Conservation (phyloP, 2,888 invertebrate genomes). For the Carabus problematicus region DNA sequence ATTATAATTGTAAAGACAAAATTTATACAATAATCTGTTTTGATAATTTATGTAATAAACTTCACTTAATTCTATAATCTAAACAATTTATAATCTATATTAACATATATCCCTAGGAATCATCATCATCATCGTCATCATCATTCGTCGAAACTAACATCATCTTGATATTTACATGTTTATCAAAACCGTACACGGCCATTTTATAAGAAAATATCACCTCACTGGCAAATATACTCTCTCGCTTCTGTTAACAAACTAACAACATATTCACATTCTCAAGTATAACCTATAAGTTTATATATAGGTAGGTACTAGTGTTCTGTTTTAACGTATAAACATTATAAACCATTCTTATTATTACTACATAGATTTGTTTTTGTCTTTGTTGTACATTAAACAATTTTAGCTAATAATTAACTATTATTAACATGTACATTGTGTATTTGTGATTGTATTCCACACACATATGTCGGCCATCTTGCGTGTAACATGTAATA, state of each 20-base stretch:
- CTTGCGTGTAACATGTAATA: background rate
- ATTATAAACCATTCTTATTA: constrained; percentile 35
- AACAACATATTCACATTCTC: too few relatives aligned
- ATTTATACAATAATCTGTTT: constrained; percentile 42
- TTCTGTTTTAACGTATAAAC: constrained; percentile 21
- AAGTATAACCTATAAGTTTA: too few relatives aligned
- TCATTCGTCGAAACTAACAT: constrained; percentile 39
- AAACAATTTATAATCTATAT: constrained; percentile 42
- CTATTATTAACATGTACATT: constrained; percentile 29
- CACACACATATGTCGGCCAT: background rate
- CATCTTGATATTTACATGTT: constrained; percentile 35
- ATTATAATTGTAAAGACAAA: constrained; percentile 43
- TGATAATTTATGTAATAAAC: constrained; percentile 43
- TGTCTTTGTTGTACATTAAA: constrained; percentile 37
- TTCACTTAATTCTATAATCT: constrained; percentile 35
- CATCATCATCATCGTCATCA: constrained; percentile 7
- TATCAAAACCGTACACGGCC: constrained; percentile 24
- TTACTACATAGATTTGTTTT: constrained; percentile 31
- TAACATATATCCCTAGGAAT: constrained; percentile 43
- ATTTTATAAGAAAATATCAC: constrained; percentile 42
- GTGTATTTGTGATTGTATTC: constrained; percentile 3
- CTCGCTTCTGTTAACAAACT: constrained; percentile 26
- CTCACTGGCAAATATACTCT: constrained; percentile 41
- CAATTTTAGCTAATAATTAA: constrained; percentile 38
- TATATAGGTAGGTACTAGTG: constrained; percentile 38